These are phyloP conservation scores for Lucilia sericata DNA, from an alignment of 1,140 invertebrate species.

Conservation along the genomic window DNA sequence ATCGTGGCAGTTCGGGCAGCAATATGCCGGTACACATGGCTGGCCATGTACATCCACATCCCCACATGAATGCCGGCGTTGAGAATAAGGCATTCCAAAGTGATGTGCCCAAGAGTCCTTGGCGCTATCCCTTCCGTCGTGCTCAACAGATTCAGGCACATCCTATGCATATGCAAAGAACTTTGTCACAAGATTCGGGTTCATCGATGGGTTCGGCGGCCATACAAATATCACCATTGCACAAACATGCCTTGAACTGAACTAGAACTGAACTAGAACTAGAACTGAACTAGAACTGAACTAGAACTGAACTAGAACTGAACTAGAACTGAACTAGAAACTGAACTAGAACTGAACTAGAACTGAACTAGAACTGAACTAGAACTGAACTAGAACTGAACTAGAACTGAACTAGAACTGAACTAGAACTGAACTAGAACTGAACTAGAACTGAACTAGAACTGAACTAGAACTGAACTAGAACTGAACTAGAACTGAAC, in stretches of 20 bases:
- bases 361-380: too few relatives aligned
- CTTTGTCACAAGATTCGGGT: conserved; percentile 67
- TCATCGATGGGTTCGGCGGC: conserved; percentile 67
- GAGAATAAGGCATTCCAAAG: conserved; percentile 74
- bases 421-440: too few relatives aligned
- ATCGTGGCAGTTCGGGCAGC: conserved; percentile 51
- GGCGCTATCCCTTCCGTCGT: conserved; percentile 71
- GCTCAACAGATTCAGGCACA: conserved; percentile 55
- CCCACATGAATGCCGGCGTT: conserved; percentile 60
- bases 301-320: too few relatives aligned
- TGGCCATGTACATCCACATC: background rate
- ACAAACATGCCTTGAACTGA: conserved; percentile 63
- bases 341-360: too few relatives aligned
- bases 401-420: too few relatives aligned
- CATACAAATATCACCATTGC: conserved; percentile 63
- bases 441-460: too few relatives aligned
- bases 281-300: too few relatives aligned
- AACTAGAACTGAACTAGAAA: too few relatives aligned
- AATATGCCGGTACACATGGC: conserved; percentile 61
- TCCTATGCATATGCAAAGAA: conserved; percentile 61
- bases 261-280: conserved; percentile 61
- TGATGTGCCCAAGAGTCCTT: conserved; percentile 73
- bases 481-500: too few relatives aligned
- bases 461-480: too few relatives aligned
- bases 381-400: too few relatives aligned